phyloP scores from a whole-genome alignment of 2,888 invertebrate genomes.

The Argynnis bischoffii region DNA sequence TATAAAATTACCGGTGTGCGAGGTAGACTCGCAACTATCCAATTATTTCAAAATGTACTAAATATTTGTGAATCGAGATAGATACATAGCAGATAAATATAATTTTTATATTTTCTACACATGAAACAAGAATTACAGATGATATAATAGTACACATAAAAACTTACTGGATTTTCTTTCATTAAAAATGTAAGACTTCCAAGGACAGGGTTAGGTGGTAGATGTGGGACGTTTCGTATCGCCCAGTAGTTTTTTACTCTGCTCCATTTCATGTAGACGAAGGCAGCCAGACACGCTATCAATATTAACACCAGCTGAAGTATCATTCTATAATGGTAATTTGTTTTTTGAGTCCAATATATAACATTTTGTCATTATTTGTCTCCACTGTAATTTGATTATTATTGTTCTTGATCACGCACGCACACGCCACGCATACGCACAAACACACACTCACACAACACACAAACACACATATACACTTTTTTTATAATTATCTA shows the following conservation, averaged over 20 bases:
- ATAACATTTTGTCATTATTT: too few species aligned
- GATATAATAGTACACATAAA: neutral
- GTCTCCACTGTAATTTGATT: too few species aligned
- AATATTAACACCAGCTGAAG: neutral
- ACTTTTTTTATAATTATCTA: too few species aligned
- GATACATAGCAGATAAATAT: neutral
- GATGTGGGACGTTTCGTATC: constrained; percentile 32
- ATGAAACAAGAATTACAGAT: too few species aligned
- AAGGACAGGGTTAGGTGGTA: constrained; percentile 45
- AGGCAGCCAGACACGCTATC: constrained; percentile 7
- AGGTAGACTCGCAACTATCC: too few species aligned
- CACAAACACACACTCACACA: too few species aligned
- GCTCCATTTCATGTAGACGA: constrained; percentile 33
- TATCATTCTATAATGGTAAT: neutral
- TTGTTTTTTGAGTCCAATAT: neutral
- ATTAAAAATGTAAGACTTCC: constrained; percentile 53
- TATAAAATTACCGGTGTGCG: too few species aligned
- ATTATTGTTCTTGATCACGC: too few species aligned
- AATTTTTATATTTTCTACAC: too few species aligned
- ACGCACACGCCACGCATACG: too few species aligned
- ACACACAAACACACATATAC: too few species aligned
- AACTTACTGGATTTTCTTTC: constrained; percentile 50
- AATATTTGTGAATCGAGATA: neutral
- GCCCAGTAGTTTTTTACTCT: constrained; percentile 37
- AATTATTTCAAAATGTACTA: neutral